Conservation (phyloP, 1,140 invertebrate genomes). For the Drosophila kurseongensis region DNA sequence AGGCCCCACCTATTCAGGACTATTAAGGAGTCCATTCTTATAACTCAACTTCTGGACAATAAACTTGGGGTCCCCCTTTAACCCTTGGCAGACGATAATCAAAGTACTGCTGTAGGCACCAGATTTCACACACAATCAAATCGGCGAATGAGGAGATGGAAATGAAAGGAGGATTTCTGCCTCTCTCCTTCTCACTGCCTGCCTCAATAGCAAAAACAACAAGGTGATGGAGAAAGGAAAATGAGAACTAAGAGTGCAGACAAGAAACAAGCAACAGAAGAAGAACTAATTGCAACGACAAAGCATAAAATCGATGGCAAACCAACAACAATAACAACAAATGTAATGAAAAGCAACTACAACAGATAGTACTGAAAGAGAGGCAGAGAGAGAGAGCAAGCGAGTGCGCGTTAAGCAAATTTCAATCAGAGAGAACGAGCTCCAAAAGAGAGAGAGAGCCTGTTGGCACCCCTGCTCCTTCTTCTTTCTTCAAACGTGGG, state of each 20-base stretch:
- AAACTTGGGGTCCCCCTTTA: slow-evolving; percentile 12
- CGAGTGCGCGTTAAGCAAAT: slow-evolving; percentile 71
- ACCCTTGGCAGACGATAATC: slow-evolving; percentile 39
- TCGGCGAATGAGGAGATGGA: background rate
- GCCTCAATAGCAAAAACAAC: slow-evolving; percentile 44
- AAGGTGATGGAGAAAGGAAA: slow-evolving; percentile 31
- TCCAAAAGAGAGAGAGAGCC: slow-evolving; percentile 38
- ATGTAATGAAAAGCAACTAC: slow-evolving; percentile 48
- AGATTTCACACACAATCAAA: slow-evolving; percentile 51
- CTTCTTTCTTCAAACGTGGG: slow-evolving; percentile 60
- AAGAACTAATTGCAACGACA: slow-evolving; percentile 81
- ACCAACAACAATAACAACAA: slow-evolving; percentile 66
- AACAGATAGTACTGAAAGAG: slow-evolving; percentile 41
- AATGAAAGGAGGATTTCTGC: slow-evolving; percentile 7
- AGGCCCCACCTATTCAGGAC: slow-evolving; percentile 1
- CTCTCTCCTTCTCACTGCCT: slow-evolving; percentile 6
- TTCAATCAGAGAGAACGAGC: slow-evolving; percentile 57
- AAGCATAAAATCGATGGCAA: slow-evolving; percentile 80
- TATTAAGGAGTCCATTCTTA: background rate
- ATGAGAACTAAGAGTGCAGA: slow-evolving; percentile 57
- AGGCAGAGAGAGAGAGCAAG: slow-evolving; percentile 30
- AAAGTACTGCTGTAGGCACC: slow-evolving; percentile 46
- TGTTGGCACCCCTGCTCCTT: slow-evolving; percentile 39
- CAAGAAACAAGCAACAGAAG: slow-evolving; percentile 60
- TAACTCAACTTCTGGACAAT: slow-evolving; percentile 32